Evolutionary conservation across 2,888 invertebrate genomes (phyloP).

Genomic region (Meliscaeva auricollis): DNA sequence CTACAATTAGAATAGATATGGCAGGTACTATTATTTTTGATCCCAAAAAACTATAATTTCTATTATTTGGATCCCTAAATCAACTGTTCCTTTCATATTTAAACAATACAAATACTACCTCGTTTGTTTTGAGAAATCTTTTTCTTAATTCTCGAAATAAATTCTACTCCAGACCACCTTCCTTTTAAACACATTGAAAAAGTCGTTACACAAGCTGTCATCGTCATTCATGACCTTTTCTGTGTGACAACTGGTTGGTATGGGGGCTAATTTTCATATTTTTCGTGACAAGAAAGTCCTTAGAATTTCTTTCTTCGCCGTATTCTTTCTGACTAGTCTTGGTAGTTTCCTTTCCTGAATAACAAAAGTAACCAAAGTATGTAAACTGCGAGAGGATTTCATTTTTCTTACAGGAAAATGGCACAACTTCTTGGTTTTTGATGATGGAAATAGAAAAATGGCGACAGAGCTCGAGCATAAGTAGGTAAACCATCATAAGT

Average conservation of each 20-base stretch:
- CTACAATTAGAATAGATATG: too few species aligned
- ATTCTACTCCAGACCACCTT: constrained; percentile 61
- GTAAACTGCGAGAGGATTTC: constrained; percentile 51
- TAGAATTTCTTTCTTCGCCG: constrained; percentile 70
- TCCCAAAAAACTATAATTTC: too few species aligned
- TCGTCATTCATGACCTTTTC: constrained; percentile 68
- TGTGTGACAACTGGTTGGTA: constrained; percentile 51
- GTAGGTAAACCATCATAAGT: constrained; percentile 21
- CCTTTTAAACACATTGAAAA: constrained; percentile 15
- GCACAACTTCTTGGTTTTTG: constrained; percentile 61
- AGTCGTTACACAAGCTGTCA: constrained; percentile 63
- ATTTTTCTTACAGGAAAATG: constrained; percentile 66
- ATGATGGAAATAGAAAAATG: constrained; percentile 64
- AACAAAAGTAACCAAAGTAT: constrained; percentile 61
- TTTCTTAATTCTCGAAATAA: neutral
- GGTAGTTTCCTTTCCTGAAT: constrained; percentile 18
- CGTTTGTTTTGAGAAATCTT: constrained; percentile 53
- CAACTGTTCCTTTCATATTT: constrained; percentile 76
- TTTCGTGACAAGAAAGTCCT: constrained; percentile 82
- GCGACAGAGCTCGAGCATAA: neutral
- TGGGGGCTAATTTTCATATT: constrained; percentile 82
- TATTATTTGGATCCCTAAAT: constrained; percentile 81
- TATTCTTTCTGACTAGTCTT: constrained; percentile 14
- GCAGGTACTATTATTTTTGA: too few species aligned
- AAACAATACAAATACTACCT: constrained; percentile 71